A percentile compares a stretch with the other conserved stretches of the same genome.
These are phyloP conservation scores for Lagodon rhomboides DNA, from an alignment of 2,797 vertebrate species.

Conservation along the genomic window DNA sequence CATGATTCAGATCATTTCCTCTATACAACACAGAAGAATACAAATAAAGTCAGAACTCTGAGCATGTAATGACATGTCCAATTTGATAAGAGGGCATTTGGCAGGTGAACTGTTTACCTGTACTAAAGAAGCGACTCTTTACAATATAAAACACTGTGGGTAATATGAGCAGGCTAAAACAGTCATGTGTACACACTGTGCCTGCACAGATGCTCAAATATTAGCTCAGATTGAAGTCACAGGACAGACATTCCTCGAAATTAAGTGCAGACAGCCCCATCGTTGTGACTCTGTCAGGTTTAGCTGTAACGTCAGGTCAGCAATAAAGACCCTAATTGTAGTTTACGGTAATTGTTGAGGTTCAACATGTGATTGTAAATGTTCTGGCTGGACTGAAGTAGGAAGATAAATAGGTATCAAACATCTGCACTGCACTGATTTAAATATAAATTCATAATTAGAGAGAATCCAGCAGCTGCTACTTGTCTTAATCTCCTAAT, in stretches of 20 bases:
- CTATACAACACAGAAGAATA: too few species aligned
- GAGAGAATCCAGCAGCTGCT: conserved; percentile 14
- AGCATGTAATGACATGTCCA: neutral
- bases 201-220: conserved; percentile 18
- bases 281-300: conserved; percentile 4
- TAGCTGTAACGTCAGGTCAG: neutral
- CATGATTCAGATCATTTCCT: too few species aligned
- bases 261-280: neutral
- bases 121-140: neutral
- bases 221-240: conserved; percentile 29
- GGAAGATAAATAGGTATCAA: neutral
- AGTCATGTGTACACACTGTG: neutral
- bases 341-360: neutral
- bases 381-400: neutral
- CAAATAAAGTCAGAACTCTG: too few species aligned
- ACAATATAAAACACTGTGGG: neutral
- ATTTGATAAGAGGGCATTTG: neutral
- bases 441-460: conserved; percentile 6
- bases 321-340: neutral
- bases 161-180: neutral
- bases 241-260: conserved; percentile 43
- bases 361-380: neutral
- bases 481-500: neutral
- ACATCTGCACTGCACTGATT: neutral
- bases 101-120: neutral